Percentiles rank a stretch among this genome's conserved stretches.
Evolutionary conservation across 2,888 invertebrate genomes (phyloP).

Genomic region (Lymantria monacha): DNA sequence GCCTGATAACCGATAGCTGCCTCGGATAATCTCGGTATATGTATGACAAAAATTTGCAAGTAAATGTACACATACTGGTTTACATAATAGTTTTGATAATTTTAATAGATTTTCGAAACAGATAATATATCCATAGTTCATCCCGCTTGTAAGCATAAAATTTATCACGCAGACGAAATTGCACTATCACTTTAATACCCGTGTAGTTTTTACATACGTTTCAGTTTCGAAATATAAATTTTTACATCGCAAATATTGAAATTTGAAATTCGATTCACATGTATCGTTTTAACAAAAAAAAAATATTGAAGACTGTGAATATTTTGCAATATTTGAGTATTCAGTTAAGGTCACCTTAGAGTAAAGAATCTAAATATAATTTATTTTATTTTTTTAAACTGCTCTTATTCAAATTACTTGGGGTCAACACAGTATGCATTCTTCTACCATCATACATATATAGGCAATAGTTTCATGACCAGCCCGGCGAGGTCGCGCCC

Average conservation of each 20-base stretch:
- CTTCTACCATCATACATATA: too few relatives aligned
- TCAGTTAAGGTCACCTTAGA: too few relatives aligned
- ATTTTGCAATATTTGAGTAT: background rate
- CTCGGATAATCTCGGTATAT: conserved; percentile 54
- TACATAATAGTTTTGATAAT: conserved; percentile 22
- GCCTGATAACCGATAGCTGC: conserved; percentile 72
- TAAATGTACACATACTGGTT: conserved; percentile 27
- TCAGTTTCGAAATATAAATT: conserved; percentile 19
- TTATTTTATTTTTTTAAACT: too few relatives aligned
- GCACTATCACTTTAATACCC: conserved; percentile 10
- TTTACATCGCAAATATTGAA: conserved; percentile 4
- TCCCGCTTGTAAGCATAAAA: conserved; percentile 15
- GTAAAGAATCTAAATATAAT: too few relatives aligned
- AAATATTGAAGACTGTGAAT: background rate
- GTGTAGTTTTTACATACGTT: conserved; percentile 11
- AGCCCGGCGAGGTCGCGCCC: too few relatives aligned
- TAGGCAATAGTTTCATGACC: too few relatives aligned
- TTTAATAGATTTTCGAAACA: conserved; percentile 25
- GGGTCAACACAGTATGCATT: too few relatives aligned
- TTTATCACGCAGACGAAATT: conserved; percentile 18
- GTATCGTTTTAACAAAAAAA: background rate
- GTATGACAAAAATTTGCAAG: conserved; percentile 52
- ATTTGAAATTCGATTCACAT: conserved; percentile 2
- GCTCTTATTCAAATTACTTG: too few relatives aligned
- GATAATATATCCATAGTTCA: conserved; percentile 13